These are phyloP conservation scores for Rhinolophus ferrumequinum DNA, from an alignment of 2,113 vertebrate species.

Conservation along the genomic window DNA sequence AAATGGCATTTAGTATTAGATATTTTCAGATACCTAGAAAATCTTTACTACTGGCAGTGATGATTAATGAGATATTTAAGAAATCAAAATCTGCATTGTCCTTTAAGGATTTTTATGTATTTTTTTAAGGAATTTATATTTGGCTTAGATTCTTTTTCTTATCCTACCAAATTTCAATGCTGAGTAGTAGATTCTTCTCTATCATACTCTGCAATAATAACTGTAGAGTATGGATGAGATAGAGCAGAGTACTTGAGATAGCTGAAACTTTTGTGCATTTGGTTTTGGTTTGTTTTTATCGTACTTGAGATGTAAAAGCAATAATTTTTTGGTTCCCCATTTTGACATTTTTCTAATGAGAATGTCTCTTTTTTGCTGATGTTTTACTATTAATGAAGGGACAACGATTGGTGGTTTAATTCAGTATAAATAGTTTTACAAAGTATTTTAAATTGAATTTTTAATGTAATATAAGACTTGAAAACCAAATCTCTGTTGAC, in stretches of 20 bases:
- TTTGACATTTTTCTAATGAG: not conserved
- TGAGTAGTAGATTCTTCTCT: not conserved
- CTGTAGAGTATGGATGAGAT: not conserved
- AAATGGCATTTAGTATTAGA: not conserved
- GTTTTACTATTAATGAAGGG: not conserved
- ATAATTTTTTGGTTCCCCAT: not conserved
- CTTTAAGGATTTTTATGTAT: not conserved
- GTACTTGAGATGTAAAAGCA: not conserved
- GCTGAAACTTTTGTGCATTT: not conserved
- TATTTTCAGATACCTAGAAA: slow-evolving; percentile 7
- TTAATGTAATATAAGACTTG: not conserved
- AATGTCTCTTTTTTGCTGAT: not conserved
- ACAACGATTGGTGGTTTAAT: not conserved
- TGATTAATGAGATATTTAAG: not conserved
- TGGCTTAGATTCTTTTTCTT: not conserved
- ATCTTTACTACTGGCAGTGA: not conserved
- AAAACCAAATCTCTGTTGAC: not conserved
- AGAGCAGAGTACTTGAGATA: not conserved
- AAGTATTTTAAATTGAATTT: not conserved
- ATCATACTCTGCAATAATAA: not conserved
- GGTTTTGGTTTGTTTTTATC: not conserved
- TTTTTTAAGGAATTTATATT: slow-evolving; percentile 5
- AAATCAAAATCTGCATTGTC: not conserved
- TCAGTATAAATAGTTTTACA: not conserved
- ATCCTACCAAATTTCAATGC: not conserved